These are phyloP conservation scores for Argyra leucocephala DNA, from an alignment of 2,888 invertebrate species.

Conservation along the genomic window DNA sequence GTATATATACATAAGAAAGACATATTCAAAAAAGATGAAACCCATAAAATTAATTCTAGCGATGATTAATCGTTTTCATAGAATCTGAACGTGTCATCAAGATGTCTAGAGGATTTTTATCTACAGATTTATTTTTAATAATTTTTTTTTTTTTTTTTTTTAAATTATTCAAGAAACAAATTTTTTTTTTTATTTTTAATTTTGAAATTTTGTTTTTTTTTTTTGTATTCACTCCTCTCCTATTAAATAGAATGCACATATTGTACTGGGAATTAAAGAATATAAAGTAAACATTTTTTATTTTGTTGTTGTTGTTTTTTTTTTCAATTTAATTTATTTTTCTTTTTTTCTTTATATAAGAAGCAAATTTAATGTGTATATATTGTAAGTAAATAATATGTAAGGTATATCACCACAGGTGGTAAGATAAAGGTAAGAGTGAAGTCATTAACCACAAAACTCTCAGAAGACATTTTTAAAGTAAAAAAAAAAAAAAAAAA, in stretches of 20 bases:
- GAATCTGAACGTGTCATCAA: slow-evolving; percentile 11
- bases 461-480: too few species aligned
- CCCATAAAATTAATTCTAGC: slow-evolving; percentile 8
- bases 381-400: not conserved
- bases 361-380: not conserved
- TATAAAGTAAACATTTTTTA: not conserved
- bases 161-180: not conserved
- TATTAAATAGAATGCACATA: not conserved
- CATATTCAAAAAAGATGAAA: not conserved
- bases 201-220: too few species aligned
- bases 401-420: slow-evolving; percentile 2
- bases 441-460: not conserved
- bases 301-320: not conserved
- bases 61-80: slow-evolving; percentile 8
- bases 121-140: not conserved
- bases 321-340: too few species aligned
- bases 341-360: too few species aligned
- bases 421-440: not conserved
- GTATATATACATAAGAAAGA: too few species aligned
- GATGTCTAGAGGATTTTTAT: slow-evolving; percentile 9
- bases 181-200: not conserved
- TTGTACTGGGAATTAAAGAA: not conserved
- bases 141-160: not conserved
- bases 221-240: not conserved
- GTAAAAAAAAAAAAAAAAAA: not conserved